These are phyloP conservation scores for Limnephilus marmoratus DNA, from an alignment of 2,888 invertebrate species.

Conservation along the genomic window DNA sequence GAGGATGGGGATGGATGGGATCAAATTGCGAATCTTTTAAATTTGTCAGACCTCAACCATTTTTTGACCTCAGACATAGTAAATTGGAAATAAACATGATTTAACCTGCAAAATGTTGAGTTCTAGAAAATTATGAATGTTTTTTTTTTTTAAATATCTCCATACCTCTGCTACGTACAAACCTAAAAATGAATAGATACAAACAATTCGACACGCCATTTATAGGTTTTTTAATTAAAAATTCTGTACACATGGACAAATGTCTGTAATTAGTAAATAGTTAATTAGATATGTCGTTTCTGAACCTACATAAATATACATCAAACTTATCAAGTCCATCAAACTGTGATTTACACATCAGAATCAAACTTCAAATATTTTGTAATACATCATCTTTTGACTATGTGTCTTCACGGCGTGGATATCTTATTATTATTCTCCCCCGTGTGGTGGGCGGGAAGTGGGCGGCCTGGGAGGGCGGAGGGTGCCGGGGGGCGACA, in stretches of 20 bases:
- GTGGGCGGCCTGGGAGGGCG: slow-evolving; percentile 10
- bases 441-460: slow-evolving; percentile 45
- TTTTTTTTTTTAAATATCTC: no score
- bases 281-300: neutral
- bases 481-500: slow-evolving; percentile 55
- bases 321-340: neutral
- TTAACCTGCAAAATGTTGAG: no score
- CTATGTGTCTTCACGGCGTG: slow-evolving; percentile 34
- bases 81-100: no score
- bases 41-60: no score
- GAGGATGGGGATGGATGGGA: no score
- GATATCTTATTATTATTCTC: slow-evolving; percentile 63
- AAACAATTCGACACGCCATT: neutral
- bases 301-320: neutral
- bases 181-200: neutral
- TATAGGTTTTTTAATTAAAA: neutral
- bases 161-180: no score
- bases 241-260: neutral
- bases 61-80: no score
- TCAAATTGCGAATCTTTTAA: no score
- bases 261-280: neutral
- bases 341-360: neutral
- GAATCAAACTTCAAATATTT: neutral
- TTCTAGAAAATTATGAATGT: no score
- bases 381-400: neutral